A percentile compares a stretch with the other conserved stretches of the same genome.
These are phyloP conservation scores for Cabera pusaria DNA, from an alignment of 2,888 invertebrate species.

Conservation along the genomic window DNA sequence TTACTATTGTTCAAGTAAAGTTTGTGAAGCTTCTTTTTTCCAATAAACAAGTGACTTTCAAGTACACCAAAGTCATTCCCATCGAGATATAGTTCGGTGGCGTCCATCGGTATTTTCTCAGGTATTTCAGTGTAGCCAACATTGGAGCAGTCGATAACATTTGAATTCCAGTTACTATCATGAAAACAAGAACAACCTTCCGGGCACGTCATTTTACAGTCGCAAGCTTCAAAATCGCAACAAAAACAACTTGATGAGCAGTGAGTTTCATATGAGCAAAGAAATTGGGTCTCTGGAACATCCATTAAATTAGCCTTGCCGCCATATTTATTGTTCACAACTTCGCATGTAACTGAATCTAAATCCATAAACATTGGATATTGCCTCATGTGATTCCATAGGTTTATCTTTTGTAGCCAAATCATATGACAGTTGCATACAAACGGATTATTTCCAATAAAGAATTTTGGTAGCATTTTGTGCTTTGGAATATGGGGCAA, in stretches of 20 bases:
- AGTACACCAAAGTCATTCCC: slow-evolving; percentile 90
- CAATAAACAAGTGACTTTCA: slow-evolving; percentile 92
- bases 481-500: slow-evolving; percentile 86
- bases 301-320: slow-evolving; percentile 87
- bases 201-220: slow-evolving; percentile 95
- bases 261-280: slow-evolving; percentile 91
- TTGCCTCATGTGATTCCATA: slow-evolving; percentile 87
- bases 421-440: slow-evolving; percentile 94
- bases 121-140: slow-evolving; percentile 88
- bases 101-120: slow-evolving; percentile 93
- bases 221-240: slow-evolving; percentile 94
- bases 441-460: slow-evolving; percentile 92
- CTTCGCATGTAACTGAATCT: slow-evolving; percentile 88
- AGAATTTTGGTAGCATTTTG: slow-evolving; percentile 89
- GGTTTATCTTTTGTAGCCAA: slow-evolving; percentile 91
- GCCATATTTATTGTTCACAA: slow-evolving; percentile 86
- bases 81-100: slow-evolving; percentile 93
- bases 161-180: slow-evolving; percentile 92
- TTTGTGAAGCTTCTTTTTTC: slow-evolving; percentile 90
- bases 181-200: slow-evolving; percentile 93
- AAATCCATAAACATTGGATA: slow-evolving; percentile 91
- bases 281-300: slow-evolving; percentile 88
- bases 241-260: slow-evolving; percentile 94
- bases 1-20: slow-evolving; percentile 91
- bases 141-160: slow-evolving; percentile 92